These are phyloP conservation scores for Siphamia tubifer DNA, from an alignment of 2,113 vertebrate genomes.

Conservation along the genomic window DNA sequence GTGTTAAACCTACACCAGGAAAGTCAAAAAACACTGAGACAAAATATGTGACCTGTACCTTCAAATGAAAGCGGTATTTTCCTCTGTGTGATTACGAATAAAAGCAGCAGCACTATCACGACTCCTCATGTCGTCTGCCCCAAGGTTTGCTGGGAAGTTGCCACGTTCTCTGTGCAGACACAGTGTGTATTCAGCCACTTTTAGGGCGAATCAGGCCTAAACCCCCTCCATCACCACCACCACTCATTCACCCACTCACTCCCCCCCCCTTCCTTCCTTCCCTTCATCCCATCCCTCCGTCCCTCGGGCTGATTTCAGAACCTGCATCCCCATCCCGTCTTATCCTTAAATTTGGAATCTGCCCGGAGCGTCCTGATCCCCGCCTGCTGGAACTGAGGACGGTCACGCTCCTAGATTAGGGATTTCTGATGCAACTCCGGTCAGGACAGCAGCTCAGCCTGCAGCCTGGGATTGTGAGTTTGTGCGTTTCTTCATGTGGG, in stretches of 20 bases:
- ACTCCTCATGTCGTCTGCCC: not conserved
- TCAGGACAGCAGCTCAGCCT: slow-evolving; percentile 62
- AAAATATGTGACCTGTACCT: not conserved
- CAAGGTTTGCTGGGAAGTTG: slow-evolving; percentile 26
- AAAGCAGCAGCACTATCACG: not conserved
- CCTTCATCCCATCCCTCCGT: slow-evolving; percentile 26
- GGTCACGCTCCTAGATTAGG: slow-evolving; percentile 72
- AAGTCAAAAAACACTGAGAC: too few relatives aligned
- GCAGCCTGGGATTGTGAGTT: slow-evolving; percentile 43
- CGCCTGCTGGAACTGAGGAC: slow-evolving; percentile 65
- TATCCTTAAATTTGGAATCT: slow-evolving; percentile 69
- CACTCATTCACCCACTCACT: not conserved
- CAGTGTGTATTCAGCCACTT: not conserved
- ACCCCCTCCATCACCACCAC: not conserved
- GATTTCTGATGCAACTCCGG: slow-evolving; percentile 63
- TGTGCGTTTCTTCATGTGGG: not conserved
- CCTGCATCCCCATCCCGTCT: slow-evolving; percentile 59
- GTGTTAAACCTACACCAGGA: too few relatives aligned
- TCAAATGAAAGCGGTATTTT: not conserved
- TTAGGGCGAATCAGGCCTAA: slow-evolving; percentile 8
- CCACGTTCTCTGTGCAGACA: too few relatives aligned
- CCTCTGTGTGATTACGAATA: not conserved
- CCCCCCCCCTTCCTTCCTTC: not conserved
- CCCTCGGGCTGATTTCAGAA: slow-evolving; percentile 51
- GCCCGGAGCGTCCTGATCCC: slow-evolving; percentile 63